Conservation (phyloP, 2,797 vertebrate species). For the Rhabdomys pumilio region DNA sequence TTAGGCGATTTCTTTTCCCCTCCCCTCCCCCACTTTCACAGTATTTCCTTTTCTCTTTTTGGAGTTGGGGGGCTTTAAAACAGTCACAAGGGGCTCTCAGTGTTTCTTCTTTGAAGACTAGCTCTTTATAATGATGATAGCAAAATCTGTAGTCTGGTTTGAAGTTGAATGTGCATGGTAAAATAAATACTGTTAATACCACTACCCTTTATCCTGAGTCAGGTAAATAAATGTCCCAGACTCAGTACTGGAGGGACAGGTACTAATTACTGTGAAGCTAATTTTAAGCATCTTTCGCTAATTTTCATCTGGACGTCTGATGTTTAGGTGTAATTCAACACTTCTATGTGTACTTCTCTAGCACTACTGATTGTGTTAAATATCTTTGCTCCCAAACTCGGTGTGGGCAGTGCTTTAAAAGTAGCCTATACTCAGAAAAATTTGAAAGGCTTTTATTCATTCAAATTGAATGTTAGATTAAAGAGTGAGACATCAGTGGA, state of each 20-base stretch:
- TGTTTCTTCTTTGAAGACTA: conserved; percentile 71
- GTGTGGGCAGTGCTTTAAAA: conserved; percentile 75
- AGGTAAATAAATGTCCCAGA: conserved; percentile 85
- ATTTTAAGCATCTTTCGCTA: conserved; percentile 87
- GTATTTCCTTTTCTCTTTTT: conserved; percentile 81
- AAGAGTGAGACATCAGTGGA: conserved; percentile 10
- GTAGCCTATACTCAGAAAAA: conserved; percentile 21
- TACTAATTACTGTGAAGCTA: conserved; percentile 87
- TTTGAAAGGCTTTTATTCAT: conserved; percentile 77
- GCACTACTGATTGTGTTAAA: conserved; percentile 83
- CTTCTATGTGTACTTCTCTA: conserved; percentile 75
- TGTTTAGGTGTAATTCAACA: conserved; percentile 81
- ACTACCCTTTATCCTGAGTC: conserved; percentile 75
- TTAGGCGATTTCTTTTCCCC: conserved; percentile 71
- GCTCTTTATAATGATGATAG: conserved; percentile 84
- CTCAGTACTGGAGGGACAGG: conserved; percentile 81
- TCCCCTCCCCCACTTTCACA: conserved; percentile 49
- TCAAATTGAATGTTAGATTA: conserved; percentile 81
- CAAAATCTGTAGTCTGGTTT: conserved; percentile 83
- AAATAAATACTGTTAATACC: conserved; percentile 81
- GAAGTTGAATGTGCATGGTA: conserved; percentile 80
- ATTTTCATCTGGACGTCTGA: conserved; percentile 79
- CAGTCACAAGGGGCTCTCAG: conserved; percentile 45
- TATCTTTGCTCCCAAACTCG: conserved; percentile 33
- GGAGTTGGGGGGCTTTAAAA: conserved; percentile 80